Percentiles rank a stretch among this genome's conserved stretches.
Conservation (phyloP, 2,113 vertebrate genomes). For the Myiozetetes cayanensis region DNA sequence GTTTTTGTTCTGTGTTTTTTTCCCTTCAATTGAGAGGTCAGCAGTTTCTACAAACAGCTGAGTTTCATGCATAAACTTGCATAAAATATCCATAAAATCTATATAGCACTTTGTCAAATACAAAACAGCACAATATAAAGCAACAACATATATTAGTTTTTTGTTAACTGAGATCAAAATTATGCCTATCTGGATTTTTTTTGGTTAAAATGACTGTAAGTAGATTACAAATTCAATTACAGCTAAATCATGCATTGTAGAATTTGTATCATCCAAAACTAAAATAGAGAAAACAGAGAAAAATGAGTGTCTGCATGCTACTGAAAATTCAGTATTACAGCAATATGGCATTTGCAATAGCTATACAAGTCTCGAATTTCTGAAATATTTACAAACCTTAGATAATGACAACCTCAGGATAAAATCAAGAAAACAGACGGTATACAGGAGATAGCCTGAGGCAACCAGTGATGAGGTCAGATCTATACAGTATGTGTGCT, state of each 20-base stretch:
- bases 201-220: slow-evolving; percentile 29
- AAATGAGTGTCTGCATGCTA: background rate
- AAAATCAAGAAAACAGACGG: slow-evolving; percentile 79
- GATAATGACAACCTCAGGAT: slow-evolving; percentile 82
- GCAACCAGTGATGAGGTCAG: slow-evolving; percentile 81
- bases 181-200: background rate
- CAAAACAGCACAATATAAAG: slow-evolving; percentile 39
- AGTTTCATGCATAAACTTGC: slow-evolving; percentile 42
- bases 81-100: slow-evolving; percentile 59
- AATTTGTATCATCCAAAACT: background rate
- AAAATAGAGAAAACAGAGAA: slow-evolving; percentile 23
- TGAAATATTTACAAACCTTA: slow-evolving; percentile 89
- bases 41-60: slow-evolving; percentile 37
- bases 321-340: slow-evolving; percentile 15
- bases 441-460: slow-evolving; percentile 79
- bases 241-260: background rate
- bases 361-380: slow-evolving; percentile 42
- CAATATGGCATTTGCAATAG: slow-evolving; percentile 44
- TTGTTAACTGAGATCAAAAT: slow-evolving; percentile 24
- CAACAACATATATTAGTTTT: background rate
- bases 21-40: background rate
- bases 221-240: slow-evolving; percentile 25
- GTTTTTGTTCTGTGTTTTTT: background rate
- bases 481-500: slow-evolving; percentile 82
- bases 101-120: slow-evolving; percentile 25